Conservation (phyloP, 92 coral and sea anemone genomes). For the Epizoanthus stellaris region DNA sequence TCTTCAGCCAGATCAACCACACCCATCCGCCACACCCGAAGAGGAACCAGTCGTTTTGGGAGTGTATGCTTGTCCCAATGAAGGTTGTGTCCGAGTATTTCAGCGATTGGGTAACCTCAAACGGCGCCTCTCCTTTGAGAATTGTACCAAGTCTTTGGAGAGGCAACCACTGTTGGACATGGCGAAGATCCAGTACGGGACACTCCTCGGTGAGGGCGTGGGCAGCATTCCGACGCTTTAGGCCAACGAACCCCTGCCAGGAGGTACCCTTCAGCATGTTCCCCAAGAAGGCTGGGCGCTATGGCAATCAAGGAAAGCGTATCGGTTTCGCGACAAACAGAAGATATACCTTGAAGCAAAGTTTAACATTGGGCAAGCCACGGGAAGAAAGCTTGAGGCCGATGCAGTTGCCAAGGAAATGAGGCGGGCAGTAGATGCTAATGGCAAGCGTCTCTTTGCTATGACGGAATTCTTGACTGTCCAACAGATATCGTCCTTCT, state of each 20-base stretch:
- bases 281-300: constrained; percentile 60
- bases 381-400: constrained; percentile 52
- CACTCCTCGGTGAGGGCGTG: constrained; percentile 53
- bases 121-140: constrained; percentile 63
- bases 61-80: constrained; percentile 58
- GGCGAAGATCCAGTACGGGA: constrained; percentile 54
- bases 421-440: constrained; percentile 46
- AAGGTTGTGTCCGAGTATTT: constrained; percentile 56
- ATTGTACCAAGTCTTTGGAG: constrained; percentile 56
- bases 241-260: neutral
- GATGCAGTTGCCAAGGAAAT: constrained; percentile 55
- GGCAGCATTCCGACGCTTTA: constrained; percentile 39
- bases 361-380: constrained; percentile 58
- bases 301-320: constrained; percentile 34
- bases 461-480: constrained; percentile 46
- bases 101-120: constrained; percentile 59
- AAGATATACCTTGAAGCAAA: constrained; percentile 38
- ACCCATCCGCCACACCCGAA: constrained; percentile 31
- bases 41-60: constrained; percentile 22
- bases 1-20: neutral
- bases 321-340: constrained; percentile 52
- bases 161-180: constrained; percentile 62
- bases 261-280: neutral
- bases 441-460: constrained; percentile 51
- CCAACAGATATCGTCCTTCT: constrained; percentile 42